Conservation (phyloP, 2,113 vertebrate species). For the Lontra canadensis region DNA sequence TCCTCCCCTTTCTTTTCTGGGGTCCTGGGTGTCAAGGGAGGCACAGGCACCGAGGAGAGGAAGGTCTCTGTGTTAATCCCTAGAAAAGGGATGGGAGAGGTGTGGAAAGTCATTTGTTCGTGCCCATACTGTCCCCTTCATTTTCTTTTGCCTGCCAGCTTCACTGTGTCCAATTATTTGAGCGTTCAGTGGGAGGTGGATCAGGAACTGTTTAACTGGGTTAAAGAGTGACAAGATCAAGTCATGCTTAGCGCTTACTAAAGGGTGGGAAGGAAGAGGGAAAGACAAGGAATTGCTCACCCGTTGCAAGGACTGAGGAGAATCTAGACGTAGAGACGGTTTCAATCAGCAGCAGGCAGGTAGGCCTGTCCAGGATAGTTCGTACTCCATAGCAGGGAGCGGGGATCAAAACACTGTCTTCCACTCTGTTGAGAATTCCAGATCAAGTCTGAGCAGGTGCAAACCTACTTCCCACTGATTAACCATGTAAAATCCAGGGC, state of each 20-base stretch:
- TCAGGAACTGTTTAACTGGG: not conserved
- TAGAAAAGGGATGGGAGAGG: not conserved
- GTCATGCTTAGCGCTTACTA: not conserved
- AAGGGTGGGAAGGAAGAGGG: not conserved
- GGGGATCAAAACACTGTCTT: not conserved
- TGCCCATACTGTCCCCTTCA: not conserved
- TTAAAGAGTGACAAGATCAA: not conserved
- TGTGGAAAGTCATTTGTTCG: not conserved
- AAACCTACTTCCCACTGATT: not conserved
- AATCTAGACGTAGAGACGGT: not conserved
- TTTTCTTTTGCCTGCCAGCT: not conserved
- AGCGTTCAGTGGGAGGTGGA: not conserved
- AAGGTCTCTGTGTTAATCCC: not conserved
- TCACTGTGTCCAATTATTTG: not conserved
- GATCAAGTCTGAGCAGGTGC: constrained; percentile 61
- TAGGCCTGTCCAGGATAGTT: not conserved
- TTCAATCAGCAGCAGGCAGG: not conserved
- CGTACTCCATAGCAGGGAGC: not conserved
- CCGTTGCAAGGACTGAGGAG: not conserved
- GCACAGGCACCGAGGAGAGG: not conserved
- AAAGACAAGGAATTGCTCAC: not conserved
- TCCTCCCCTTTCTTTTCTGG: not conserved
- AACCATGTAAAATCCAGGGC: constrained; percentile 60
- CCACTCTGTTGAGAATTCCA: constrained; percentile 10
- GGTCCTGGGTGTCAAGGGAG: not conserved